Percentiles rank a stretch among this genome's conserved stretches.
Conservation (phyloP, 2,888 invertebrate species). For the Spilosoma lubricipeda region DNA sequence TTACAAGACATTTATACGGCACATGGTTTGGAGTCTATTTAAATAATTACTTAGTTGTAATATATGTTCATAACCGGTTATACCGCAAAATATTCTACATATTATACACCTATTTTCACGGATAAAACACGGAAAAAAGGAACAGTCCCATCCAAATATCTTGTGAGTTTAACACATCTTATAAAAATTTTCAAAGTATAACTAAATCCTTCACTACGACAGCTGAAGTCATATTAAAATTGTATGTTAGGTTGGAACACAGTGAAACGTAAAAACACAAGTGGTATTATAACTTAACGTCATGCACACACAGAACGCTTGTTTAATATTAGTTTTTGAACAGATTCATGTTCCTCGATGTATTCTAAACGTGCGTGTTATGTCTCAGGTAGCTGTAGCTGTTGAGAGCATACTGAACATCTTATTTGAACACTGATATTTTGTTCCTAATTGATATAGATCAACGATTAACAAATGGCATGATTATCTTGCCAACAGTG, state of each 20-base stretch:
- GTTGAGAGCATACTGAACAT: conserved; percentile 9
- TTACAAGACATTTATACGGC: not conserved
- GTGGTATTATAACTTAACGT: conserved; percentile 18
- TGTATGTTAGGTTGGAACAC: conserved; percentile 14
- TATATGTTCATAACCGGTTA: no score
- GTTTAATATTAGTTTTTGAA: conserved; percentile 10
- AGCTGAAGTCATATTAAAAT: not conserved
- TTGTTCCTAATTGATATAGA: not conserved
- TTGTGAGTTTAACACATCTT: not conserved
- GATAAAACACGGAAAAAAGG: not conserved
- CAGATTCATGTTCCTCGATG: conserved; percentile 35
- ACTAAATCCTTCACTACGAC: conserved; percentile 3
- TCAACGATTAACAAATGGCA: not conserved
- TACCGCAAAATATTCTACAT: no score
- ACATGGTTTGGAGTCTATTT: no score
- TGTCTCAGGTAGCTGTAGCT: conserved; percentile 5
- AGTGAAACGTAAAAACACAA: conserved; percentile 24
- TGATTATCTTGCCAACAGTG: no score
- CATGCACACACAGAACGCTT: conserved; percentile 24
- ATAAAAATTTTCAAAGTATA: not conserved
- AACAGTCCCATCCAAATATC: not conserved
- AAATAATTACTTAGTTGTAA: no score
- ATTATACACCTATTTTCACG: no score
- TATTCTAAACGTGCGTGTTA: conserved; percentile 55
- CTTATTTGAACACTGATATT: not conserved